These are phyloP conservation scores for Caenorhabditis drosophilae DNA, from an alignment of 2,888 invertebrate species.

Conservation along the genomic window DNA sequence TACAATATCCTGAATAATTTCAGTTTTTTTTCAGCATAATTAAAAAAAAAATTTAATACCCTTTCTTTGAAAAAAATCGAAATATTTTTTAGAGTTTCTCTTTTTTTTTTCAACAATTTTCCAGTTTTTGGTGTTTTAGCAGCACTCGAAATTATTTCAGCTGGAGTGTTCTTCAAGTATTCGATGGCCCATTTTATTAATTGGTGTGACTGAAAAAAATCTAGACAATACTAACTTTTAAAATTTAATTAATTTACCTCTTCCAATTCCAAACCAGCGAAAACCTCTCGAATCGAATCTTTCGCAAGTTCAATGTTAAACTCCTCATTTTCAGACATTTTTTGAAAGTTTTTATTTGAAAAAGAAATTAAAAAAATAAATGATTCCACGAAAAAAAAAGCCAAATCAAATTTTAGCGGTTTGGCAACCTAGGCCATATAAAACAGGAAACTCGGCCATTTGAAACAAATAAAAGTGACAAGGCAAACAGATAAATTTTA, in stretches of 20 bases:
- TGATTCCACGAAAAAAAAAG: background rate
- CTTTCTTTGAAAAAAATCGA: too few relatives aligned
- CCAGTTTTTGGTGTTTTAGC: too few relatives aligned
- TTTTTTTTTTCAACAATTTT: background rate
- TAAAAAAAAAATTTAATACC: background rate
- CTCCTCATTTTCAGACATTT: background rate
- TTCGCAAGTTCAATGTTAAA: constrained; percentile 8
- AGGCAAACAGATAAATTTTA: too few relatives aligned
- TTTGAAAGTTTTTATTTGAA: background rate
- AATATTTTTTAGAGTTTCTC: background rate
- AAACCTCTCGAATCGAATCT: constrained; percentile 12
- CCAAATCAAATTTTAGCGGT: too few relatives aligned
- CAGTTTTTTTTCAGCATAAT: background rate
- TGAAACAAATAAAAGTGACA: too few relatives aligned
- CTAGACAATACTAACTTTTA: background rate
- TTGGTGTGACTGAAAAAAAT: constrained; percentile 3
- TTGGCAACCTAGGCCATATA: too few relatives aligned
- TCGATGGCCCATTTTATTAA: constrained; percentile 4
- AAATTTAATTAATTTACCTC: constrained; percentile 6
- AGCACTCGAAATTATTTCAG: too few relatives aligned
- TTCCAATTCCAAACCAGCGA: constrained; percentile 15
- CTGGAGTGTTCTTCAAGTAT: constrained; percentile 15
- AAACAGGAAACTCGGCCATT: too few relatives aligned
- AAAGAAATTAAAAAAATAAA: background rate
- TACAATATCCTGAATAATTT: constrained; percentile 8